phyloP scores from a whole-genome alignment of 2,888 invertebrate species.

The Papilio elwesi region DNA sequence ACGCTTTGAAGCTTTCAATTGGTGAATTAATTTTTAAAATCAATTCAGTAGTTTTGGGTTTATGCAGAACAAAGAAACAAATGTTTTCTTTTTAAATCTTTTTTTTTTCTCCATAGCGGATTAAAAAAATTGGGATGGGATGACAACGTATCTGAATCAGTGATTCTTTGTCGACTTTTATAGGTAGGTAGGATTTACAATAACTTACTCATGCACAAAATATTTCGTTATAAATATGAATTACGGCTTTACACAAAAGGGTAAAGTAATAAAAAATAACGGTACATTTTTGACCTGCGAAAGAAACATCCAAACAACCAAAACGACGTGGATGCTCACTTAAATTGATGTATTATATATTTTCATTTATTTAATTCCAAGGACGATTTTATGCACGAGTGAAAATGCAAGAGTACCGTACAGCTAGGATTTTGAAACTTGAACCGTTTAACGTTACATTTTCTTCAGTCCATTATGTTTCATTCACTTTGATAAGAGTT shows the following conservation, averaged over 20 bases:
- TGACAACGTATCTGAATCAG: too few relatives aligned
- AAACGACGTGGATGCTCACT: background rate
- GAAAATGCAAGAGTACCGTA: background rate
- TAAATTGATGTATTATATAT: background rate
- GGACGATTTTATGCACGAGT: background rate
- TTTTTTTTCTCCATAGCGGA: background rate
- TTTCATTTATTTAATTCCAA: background rate
- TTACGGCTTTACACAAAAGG: constrained; percentile 12
- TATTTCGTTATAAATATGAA: constrained; percentile 32
- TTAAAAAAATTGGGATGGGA: too few relatives aligned
- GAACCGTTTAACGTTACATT: too few relatives aligned
- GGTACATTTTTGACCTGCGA: background rate
- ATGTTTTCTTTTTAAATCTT: too few relatives aligned
- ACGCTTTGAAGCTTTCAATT: too few relatives aligned
- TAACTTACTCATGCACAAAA: constrained; percentile 26
- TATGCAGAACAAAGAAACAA: too few relatives aligned
- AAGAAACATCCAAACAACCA: constrained; percentile 3
- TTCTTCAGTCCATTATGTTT: too few relatives aligned
- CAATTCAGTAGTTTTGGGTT: too few relatives aligned
- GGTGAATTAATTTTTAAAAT: too few relatives aligned
- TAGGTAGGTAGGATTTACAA: constrained; percentile 19
- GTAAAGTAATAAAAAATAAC: constrained; percentile 3
- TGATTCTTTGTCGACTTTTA: too few relatives aligned
- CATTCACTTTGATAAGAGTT: too few relatives aligned
- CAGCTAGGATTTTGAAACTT: too few relatives aligned